A percentile compares a stretch with the other conserved stretches of the same genome.
Evolutionary conservation across 2,797 vertebrate genomes (phyloP).

Genomic region (Scleropages formosus): DNA sequence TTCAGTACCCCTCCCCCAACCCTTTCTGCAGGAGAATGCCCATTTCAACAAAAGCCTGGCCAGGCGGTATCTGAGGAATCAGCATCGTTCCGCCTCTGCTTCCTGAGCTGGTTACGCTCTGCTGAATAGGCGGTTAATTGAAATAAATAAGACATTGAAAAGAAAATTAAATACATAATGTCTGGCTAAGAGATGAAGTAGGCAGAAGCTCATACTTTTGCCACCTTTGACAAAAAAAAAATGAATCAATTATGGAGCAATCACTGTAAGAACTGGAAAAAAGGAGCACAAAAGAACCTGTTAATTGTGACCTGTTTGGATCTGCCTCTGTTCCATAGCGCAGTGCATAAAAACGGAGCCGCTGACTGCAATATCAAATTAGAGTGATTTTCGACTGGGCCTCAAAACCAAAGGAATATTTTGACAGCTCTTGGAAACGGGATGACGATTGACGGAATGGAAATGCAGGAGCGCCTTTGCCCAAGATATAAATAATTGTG

Average conservation of each 20-base stretch:
- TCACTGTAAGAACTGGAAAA: constrained; percentile 28
- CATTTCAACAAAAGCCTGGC: constrained; percentile 43
- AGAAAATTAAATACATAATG: constrained; percentile 1
- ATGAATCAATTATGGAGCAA: constrained; percentile 25
- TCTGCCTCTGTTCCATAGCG: neutral
- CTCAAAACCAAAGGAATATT: constrained; percentile 11
- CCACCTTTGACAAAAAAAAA: constrained; percentile 18
- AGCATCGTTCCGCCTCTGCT: constrained; percentile 32
- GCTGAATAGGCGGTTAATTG: constrained; percentile 47
- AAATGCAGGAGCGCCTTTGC: constrained; percentile 4
- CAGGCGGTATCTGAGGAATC: constrained; percentile 33
- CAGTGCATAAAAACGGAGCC: neutral
- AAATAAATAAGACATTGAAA: constrained; percentile 46
- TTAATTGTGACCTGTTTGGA: constrained; percentile 5
- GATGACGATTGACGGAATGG: constrained; percentile 20
- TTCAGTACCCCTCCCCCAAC: constrained; percentile 41
- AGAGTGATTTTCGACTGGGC: neutral
- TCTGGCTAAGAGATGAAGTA: constrained; percentile 16
- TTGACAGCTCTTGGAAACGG: constrained; percentile 19
- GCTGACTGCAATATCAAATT: neutral
- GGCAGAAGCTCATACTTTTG: constrained; percentile 15
- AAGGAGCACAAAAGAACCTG: constrained; percentile 32
- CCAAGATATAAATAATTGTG: constrained; percentile 25
- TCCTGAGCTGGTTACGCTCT: constrained; percentile 22
- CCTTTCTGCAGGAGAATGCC: constrained; percentile 36